phyloP scores from a whole-genome alignment of 1,140 invertebrate species.

The Phenacoccus solenopsis region DNA sequence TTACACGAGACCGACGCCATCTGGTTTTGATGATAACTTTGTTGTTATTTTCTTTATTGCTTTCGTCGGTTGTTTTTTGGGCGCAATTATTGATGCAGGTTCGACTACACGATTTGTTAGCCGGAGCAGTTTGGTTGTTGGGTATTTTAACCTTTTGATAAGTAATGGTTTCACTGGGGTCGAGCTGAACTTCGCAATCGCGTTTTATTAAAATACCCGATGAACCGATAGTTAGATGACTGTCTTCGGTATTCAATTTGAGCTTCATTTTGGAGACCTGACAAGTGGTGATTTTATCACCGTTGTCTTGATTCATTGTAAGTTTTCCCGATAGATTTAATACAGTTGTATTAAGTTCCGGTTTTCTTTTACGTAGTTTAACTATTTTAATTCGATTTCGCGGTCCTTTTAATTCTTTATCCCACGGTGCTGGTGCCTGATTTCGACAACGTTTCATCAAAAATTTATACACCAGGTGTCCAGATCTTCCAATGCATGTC shows the following conservation, averaged over 20 bases:
- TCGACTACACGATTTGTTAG: too few species aligned
- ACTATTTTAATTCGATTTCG: neutral
- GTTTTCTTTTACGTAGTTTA: neutral
- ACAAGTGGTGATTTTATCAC: neutral
- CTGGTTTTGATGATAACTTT: neutral
- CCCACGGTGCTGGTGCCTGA: neutral
- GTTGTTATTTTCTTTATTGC: neutral
- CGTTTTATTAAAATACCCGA: neutral
- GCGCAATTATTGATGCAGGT: too few species aligned
- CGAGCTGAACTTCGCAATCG: neutral
- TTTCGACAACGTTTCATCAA: neutral
- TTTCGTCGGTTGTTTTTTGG: neutral
- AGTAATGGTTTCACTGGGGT: neutral
- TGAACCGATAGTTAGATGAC: neutral
- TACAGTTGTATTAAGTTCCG: neutral
- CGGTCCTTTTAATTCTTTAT: neutral
- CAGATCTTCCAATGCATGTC: neutral
- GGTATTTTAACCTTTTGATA: too few species aligned
- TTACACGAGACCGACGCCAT: neutral
- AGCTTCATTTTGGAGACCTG: neutral
- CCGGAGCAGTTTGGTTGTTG: neutral
- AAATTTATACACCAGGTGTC: slow-evolving; percentile 10
- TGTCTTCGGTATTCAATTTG: neutral
- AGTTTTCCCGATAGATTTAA: neutral
- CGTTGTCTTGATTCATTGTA: neutral